Base-by-base conservation (phyloP, 2,888 invertebrate genomes). In the Leucozona laternaria region DNA sequence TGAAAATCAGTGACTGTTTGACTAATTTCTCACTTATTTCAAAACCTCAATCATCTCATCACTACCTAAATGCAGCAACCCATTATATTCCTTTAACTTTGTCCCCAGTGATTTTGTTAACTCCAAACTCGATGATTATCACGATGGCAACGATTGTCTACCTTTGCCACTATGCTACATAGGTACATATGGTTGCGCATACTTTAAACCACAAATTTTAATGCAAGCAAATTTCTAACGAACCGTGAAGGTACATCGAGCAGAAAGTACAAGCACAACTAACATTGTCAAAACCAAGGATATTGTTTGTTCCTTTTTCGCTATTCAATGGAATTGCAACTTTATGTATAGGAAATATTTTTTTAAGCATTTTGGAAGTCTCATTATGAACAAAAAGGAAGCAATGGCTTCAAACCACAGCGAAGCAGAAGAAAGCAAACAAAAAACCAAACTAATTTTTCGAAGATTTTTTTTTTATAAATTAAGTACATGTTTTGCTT, bases 381-480 rank as follows among this genome's bases (percentile, higher is more conserved):
- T 57, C 17, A 57, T 31, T 57, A 34, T 57, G 57, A 34, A 34
- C 11, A 34, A 34, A 34, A 57, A 31, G 15, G 15, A 28, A 55
- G 55, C 55, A 53, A 43, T 50, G 2, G 15, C n/a, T 55, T 8
- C 28, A 31, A 34, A 34, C 17, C 31, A 8, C 31, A 31, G 57
- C 28, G 13, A 34, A 4, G 31, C 2, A 31, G 31, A 2, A 31
- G 11, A 11, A 57, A 57, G 17, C 34, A 57, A 58, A 58, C 20
- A 58, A 76, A 71, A 66, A 76, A 48, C 76, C 58, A 76, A 85
- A 76, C 84, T 72, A 85, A 77, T 85, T 60, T 22, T 60, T 58
- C 0, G 11, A 28, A 15, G 10, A 15, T 4, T 28, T n/a, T 43
- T 62, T n/a, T 85, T 73, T 80, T 60, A 73, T 77, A 81, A 80